phyloP scores from a whole-genome alignment of 2,888 invertebrate genomes.

The Drosophila pegasa region DNA sequence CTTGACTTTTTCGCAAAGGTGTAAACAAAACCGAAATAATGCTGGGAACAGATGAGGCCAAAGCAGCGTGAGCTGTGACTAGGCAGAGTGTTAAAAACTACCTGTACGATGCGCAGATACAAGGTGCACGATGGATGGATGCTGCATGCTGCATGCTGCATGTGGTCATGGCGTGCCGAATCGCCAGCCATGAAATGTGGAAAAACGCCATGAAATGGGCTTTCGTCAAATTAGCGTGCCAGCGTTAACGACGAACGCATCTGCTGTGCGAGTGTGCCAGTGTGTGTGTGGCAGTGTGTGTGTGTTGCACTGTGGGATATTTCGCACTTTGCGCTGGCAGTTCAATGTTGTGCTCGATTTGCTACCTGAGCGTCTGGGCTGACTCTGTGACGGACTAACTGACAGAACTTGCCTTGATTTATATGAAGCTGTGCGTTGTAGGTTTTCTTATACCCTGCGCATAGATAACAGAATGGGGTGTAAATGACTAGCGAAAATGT shows the following conservation, averaged over 20 bases:
- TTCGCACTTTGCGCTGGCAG: constrained; percentile 71
- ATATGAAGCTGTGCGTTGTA: constrained; percentile 34
- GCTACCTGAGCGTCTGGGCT: constrained; percentile 44
- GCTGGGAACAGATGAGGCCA: constrained; percentile 24
- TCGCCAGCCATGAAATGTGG: constrained; percentile 71
- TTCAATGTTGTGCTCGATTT: constrained; percentile 54
- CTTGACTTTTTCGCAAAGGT: constrained; percentile 72
- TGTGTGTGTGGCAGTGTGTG: constrained; percentile 3
- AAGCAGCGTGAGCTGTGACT: constrained; percentile 49
- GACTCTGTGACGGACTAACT: constrained; percentile 9
- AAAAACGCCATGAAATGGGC: constrained; percentile 81
- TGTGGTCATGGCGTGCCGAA: constrained; percentile 54
- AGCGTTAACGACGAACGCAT: constrained; percentile 74
- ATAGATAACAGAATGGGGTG: not conserved
- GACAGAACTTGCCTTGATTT: constrained; percentile 36
- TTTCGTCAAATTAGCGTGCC: constrained; percentile 83
- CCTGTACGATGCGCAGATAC: constrained; percentile 59
- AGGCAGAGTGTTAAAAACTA: constrained; percentile 73
- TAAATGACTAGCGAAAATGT: not conserved
- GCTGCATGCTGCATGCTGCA: constrained; percentile 27
- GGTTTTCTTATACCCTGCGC: constrained; percentile 6
- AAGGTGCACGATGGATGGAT: constrained; percentile 39
- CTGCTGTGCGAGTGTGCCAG: constrained; percentile 18
- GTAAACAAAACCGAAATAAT: constrained; percentile 55
- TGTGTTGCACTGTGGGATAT: constrained; percentile 75